These are phyloP conservation scores for Archaeoteleia sp. DNA, from an alignment of 2,888 invertebrate genomes.

Conservation along the genomic window DNA sequence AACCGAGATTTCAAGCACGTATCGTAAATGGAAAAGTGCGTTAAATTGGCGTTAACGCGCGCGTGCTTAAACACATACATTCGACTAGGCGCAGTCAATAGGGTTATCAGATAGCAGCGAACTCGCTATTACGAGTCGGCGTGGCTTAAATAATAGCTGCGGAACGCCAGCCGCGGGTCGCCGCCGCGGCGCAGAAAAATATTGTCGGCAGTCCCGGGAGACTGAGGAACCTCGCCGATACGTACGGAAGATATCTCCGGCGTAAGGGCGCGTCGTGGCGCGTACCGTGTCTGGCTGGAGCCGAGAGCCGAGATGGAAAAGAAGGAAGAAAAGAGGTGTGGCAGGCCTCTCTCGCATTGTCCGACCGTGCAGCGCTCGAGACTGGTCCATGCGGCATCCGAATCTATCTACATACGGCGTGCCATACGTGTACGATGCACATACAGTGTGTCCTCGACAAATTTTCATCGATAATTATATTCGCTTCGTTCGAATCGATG, in stretches of 20 bases:
- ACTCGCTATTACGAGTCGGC: constrained; percentile 25
- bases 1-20: too few species aligned
- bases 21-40: background rate
- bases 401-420: constrained; percentile 65
- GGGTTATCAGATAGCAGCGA: constrained; percentile 38
- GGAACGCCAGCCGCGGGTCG: constrained; percentile 39
- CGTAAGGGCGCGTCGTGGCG: constrained; percentile 63
- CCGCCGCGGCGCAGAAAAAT: constrained; percentile 20
- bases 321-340: constrained; percentile 72
- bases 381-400: constrained; percentile 69
- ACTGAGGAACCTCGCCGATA: constrained; percentile 35
- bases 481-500: too few species aligned
- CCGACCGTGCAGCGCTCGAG: constrained; percentile 51
- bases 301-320: constrained; percentile 60
- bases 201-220: constrained; percentile 1
- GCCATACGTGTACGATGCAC: constrained; percentile 48
- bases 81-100: constrained; percentile 39
- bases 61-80: constrained; percentile 37
- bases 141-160: constrained; percentile 42
- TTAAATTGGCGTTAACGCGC: constrained; percentile 10
- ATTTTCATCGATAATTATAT: constrained; percentile 6
- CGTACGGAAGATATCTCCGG: constrained; percentile 41
- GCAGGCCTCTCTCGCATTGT: constrained; percentile 63
- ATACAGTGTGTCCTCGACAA: constrained; percentile 20
- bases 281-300: constrained; percentile 36